Conservation (phyloP, 2,888 invertebrate species). For the Parasteatoda lunata region DNA sequence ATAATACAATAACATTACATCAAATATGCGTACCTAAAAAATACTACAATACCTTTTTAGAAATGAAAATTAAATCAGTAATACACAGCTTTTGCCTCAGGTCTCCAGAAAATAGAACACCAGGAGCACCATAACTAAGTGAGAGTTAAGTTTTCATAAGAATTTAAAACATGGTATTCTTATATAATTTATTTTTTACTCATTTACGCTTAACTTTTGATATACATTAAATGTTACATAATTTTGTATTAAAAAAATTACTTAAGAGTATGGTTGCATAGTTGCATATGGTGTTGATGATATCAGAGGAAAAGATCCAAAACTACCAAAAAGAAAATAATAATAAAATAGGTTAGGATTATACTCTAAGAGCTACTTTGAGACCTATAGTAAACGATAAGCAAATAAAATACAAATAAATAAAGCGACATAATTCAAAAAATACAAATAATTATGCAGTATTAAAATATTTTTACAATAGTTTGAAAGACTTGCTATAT, state of each 20-base stretch:
- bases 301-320: not conserved
- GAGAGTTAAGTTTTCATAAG: slow-evolving; percentile 20
- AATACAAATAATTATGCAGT: too few species aligned
- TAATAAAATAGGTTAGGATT: too few species aligned
- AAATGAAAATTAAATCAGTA: slow-evolving; percentile 81
- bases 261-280: not conserved
- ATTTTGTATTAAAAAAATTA: not conserved
- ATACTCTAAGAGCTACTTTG: too few species aligned
- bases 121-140: slow-evolving; percentile 87
- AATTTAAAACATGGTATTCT: not conserved
- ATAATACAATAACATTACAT: not conserved
- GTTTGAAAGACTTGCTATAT: too few species aligned
- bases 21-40: not conserved
- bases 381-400: too few species aligned
- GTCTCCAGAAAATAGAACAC: slow-evolving; percentile 94
- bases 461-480: too few species aligned
- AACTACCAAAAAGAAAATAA: not conserved
- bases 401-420: too few species aligned
- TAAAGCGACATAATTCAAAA: too few species aligned
- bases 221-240: too few species aligned
- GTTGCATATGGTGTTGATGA: not conserved
- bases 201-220: too few species aligned
- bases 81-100: slow-evolving; percentile 85
- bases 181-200: too few species aligned
- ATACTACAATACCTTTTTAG: slow-evolving; percentile 77